Percentiles rank a stretch among this genome's conserved stretches.
phyloP scores from a whole-genome alignment of 2,113 vertebrate species.

The Hyaena hyaena region DNA sequence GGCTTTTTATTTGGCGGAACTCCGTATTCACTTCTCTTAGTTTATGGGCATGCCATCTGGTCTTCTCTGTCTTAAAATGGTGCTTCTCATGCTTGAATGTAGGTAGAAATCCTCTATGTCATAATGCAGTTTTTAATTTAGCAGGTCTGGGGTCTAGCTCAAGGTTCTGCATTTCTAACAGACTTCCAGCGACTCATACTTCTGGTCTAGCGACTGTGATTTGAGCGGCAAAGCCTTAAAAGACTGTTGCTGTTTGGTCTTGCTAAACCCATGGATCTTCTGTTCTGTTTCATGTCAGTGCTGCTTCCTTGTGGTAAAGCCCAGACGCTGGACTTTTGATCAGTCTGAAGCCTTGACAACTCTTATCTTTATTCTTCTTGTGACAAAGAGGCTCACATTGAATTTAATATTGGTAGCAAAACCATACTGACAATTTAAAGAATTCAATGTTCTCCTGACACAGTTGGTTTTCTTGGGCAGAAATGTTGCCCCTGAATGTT shows the following conservation, averaged over 20 bases:
- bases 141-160: not conserved
- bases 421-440: not conserved
- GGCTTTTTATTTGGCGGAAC: not conserved
- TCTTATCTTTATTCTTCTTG: not conserved
- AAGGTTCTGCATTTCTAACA: not conserved
- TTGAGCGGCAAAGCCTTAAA: not conserved
- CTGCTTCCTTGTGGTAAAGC: not conserved
- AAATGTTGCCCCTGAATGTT: not conserved
- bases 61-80: not conserved
- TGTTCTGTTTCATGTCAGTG: not conserved
- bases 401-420: constrained; percentile 15
- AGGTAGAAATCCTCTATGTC: not conserved
- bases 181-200: not conserved
- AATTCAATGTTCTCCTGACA: not conserved
- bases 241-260: not conserved
- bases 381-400: not conserved
- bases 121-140: not conserved
- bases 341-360: not conserved
- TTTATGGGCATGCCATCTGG: not conserved
- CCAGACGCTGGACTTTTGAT: not conserved
- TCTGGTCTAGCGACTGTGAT: not conserved
- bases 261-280: not conserved
- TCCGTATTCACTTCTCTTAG: not conserved
- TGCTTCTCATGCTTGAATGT: not conserved
- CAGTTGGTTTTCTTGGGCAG: not conserved